phyloP scores from a whole-genome alignment of 2,797 vertebrate genomes.

The Vipera ursinii region DNA sequence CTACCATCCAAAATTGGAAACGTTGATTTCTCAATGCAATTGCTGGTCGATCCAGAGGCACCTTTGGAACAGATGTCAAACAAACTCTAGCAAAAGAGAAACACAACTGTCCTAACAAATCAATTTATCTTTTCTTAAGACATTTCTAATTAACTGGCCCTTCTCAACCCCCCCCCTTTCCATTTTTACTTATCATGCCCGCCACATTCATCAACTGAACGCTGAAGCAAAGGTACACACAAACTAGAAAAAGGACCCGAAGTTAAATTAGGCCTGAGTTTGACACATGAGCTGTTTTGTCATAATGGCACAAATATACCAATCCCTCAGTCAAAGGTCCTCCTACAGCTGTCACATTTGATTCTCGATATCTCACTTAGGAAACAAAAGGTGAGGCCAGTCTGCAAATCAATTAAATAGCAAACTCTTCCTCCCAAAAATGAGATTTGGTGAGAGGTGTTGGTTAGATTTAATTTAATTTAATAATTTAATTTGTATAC shows the following conservation, averaged over 20 bases:
- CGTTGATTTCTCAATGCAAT: neutral
- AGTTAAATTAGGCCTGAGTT: neutral
- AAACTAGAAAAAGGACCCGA: neutral
- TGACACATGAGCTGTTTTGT: neutral
- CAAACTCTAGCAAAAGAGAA: neutral
- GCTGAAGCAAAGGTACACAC: neutral
- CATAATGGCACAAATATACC: neutral
- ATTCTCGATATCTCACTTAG: neutral
- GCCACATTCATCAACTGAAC: neutral
- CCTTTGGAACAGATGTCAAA: slow-evolving; percentile 6
- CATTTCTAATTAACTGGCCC: neutral
- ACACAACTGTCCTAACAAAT: neutral
- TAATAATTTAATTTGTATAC: too few relatives aligned
- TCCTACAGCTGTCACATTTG: neutral
- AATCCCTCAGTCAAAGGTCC: neutral
- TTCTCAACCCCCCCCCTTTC: neutral
- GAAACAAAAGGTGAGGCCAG: neutral
- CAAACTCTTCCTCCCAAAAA: neutral
- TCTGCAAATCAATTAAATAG: neutral
- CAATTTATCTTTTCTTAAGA: neutral
- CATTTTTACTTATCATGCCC: neutral
- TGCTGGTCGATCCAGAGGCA: neutral
- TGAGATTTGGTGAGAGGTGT: neutral
- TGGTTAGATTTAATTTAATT: too few relatives aligned
- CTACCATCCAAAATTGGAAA: slow-evolving; percentile 8